Conservation (phyloP, 2,113 vertebrate species). For the Atrichornis clamosus region DNA sequence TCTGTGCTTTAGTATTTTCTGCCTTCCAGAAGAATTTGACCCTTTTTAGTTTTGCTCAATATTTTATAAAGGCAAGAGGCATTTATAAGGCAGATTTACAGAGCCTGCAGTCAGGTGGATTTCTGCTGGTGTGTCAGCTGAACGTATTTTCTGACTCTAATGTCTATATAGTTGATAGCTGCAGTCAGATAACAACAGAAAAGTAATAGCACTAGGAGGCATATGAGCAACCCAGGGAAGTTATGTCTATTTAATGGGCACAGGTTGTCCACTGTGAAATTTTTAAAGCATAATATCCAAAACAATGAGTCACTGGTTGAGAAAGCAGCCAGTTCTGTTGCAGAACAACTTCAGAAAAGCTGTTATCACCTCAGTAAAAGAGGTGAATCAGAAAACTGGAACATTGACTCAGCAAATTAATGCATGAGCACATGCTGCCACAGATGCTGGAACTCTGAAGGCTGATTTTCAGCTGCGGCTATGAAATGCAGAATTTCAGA, state of each 20-base stretch:
- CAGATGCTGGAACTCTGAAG: background rate
- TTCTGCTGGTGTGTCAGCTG: constrained; percentile 27
- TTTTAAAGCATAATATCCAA: constrained; percentile 3
- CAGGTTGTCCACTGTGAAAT: background rate
- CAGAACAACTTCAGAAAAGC: background rate
- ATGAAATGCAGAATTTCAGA: background rate
- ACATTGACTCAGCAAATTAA: constrained; percentile 3
- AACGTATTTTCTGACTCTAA: constrained; percentile 12
- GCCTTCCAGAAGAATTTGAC: background rate
- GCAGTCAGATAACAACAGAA: constrained; percentile 38
- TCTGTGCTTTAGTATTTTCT: background rate
- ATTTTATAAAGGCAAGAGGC: background rate
- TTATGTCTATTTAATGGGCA: background rate
- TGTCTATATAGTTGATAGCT: background rate
- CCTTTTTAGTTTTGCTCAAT: constrained; percentile 10
- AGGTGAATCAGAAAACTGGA: background rate
- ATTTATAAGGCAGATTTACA: constrained; percentile 53
- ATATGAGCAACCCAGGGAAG: background rate
- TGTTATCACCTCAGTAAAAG: background rate
- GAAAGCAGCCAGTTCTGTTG: background rate
- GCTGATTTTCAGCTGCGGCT: background rate
- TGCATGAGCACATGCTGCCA: background rate
- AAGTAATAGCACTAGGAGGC: constrained; percentile 2
- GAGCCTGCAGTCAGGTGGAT: constrained; percentile 15
- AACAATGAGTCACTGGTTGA: constrained; percentile 7